These are phyloP conservation scores for Porites australiensis DNA, from an alignment of 64 coral and sea anemone species.

Conservation along the genomic window DNA sequence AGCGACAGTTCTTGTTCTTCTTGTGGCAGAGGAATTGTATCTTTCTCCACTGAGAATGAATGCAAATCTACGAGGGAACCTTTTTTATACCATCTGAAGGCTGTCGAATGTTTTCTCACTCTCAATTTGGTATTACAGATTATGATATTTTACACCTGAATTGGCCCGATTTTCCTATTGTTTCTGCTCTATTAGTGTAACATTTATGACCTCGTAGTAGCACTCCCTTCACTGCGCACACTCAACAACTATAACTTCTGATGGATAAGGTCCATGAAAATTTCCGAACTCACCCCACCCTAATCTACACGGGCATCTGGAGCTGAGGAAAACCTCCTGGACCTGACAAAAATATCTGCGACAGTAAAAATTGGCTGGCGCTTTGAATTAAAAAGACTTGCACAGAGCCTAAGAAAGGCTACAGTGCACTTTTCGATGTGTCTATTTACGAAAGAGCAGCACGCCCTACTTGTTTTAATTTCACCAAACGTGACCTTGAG, in stretches of 20 bases:
- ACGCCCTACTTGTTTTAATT: too few relatives aligned
- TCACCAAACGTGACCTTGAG: too few relatives aligned
- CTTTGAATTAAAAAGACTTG: background rate
- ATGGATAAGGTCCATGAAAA: background rate
- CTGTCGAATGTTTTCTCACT: background rate
- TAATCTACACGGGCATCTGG: background rate
- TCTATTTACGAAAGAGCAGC: too few relatives aligned
- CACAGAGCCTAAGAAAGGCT: too few relatives aligned
- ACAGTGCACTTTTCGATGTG: too few relatives aligned
- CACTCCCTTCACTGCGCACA: background rate
- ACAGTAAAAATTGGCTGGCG: background rate
- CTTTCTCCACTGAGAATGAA: slow-evolving; percentile 12
- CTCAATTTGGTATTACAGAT: background rate
- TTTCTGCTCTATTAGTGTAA: background rate
- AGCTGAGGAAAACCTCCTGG: background rate
- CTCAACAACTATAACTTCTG: background rate
- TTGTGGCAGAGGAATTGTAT: background rate
- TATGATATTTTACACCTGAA: background rate
- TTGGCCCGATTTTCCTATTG: background rate
- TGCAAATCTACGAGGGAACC: background rate
- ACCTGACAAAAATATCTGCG: background rate
- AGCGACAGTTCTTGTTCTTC: background rate
- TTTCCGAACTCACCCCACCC: background rate
- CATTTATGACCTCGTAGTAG: background rate
- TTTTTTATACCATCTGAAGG: background rate